phyloP scores from a whole-genome alignment of 2,797 vertebrate genomes.

The Ataeniobius toweri region DNA sequence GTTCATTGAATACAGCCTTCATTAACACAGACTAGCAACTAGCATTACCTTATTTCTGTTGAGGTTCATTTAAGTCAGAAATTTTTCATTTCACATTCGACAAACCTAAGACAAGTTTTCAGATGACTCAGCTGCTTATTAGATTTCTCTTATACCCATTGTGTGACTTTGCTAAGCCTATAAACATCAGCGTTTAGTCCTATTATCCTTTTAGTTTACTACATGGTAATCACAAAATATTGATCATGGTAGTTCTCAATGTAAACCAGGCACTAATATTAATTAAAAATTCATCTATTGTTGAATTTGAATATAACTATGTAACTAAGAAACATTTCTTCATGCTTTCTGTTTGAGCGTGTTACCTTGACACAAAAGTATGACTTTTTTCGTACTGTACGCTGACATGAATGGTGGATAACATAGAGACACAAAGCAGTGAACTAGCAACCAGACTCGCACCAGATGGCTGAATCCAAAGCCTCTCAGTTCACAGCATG shows the following conservation, averaged over 20 bases:
- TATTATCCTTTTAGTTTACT: background rate
- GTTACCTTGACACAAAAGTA: conserved; percentile 13
- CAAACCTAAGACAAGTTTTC: background rate
- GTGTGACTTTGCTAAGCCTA: background rate
- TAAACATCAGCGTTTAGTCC: conserved; percentile 7
- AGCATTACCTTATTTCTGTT: background rate
- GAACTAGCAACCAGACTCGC: conserved; percentile 45
- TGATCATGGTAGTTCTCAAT: background rate
- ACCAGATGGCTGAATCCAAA: conserved; percentile 74
- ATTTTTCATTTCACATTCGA: background rate
- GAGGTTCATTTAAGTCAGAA: background rate
- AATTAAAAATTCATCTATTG: background rate
- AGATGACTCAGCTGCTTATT: background rate
- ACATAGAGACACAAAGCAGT: conserved; percentile 26
- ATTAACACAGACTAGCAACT: background rate
- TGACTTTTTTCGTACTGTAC: background rate
- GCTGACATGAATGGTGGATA: conserved; percentile 24
- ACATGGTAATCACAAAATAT: background rate
- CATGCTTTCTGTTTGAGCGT: background rate
- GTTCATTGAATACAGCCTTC: background rate
- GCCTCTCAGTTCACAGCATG: conserved; percentile 60
- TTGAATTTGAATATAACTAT: too few relatives aligned
- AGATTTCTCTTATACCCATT: background rate
- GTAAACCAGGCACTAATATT: background rate
- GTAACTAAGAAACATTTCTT: background rate